Base-by-base conservation (phyloP, 2,113 vertebrate species). In the Megaceryle torquata region DNA sequence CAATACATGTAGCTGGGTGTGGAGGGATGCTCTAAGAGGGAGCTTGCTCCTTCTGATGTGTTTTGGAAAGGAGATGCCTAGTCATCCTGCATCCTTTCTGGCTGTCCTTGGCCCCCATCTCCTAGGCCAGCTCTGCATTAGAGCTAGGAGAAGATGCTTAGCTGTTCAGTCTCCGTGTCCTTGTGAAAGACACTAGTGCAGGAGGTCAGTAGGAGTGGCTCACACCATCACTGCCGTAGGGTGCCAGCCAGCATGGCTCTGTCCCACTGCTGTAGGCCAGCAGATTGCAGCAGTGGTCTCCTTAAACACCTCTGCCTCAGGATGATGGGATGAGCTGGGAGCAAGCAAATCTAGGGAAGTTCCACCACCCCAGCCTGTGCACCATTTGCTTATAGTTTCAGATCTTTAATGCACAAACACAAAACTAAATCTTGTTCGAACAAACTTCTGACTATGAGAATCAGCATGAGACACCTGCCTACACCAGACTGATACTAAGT, bases 1-100 rank as follows among this genome's bases (percentile, higher is more conserved):
- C 0, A 1, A 12, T 61, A 29, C 1, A 26, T 1, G 10, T 24
- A 19, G 5, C 15, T 53, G 22, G 11, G 19, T 8, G 3, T 11
- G 69, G 11, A 16, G 3, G 12, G 26, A 4, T 37, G 29, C 63
- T 71, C n/a, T 10, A 71, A 33, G 35, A 39, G 9, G 51, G 35
- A 71, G 4, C 10, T 72, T 89, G 14, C 11, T 77, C 15, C 43
- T 85, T 17, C 39, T 65, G 29, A 20, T 53, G 37, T 9, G 6
- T 41, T 51, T 63, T 68, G 33, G 12, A 61, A 51, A 50, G 53
- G 13, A 70, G 9, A 7, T 41, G 28, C 41, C 48, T 72, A 22
- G 65, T 72, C 13, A 15, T 83, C 13, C 64, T 67, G 28, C 24
- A 19, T 57, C 41, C 33, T 41, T 77, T 33, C 17, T 57, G 70